Conservation (phyloP, 2,888 invertebrate species). For the Dorcus parallelipipedus region DNA sequence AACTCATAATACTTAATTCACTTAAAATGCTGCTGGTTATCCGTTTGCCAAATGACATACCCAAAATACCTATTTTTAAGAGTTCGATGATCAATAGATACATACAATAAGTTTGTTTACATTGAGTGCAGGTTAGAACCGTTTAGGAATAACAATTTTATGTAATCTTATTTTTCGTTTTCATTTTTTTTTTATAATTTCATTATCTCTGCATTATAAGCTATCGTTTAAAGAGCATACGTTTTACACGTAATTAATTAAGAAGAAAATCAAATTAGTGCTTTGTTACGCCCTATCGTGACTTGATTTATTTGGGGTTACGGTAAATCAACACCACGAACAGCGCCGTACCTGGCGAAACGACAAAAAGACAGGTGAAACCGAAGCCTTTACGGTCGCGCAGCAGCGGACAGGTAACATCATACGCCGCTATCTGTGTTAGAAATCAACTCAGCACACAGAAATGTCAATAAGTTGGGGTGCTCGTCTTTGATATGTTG, state of each 20-base stretch:
- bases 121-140: too few species aligned
- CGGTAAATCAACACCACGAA: constrained; percentile 21
- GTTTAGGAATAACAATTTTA: too few species aligned
- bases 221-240: too few species aligned
- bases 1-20: constrained; percentile 24
- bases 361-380: constrained; percentile 46
- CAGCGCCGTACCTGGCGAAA: constrained; percentile 13
- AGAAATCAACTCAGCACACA: constrained; percentile 46
- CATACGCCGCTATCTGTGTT: constrained; percentile 48
- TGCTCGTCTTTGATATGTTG: constrained; percentile 26
- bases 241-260: too few species aligned
- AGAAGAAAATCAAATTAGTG: too few species aligned
- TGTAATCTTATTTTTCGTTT: too few species aligned
- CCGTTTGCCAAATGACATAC: constrained; percentile 23
- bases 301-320: background rate
- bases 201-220: too few species aligned
- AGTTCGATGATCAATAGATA: too few species aligned
- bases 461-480: constrained; percentile 49
- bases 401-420: constrained; percentile 41
- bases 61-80: too few species aligned
- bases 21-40: constrained; percentile 13
- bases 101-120: too few species aligned
- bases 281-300: background rate
- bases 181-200: too few species aligned
- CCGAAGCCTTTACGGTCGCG: constrained; percentile 40